Base-by-base conservation (phyloP, 2,113 vertebrate genomes). In the Nothoprocta pentlandii region DNA sequence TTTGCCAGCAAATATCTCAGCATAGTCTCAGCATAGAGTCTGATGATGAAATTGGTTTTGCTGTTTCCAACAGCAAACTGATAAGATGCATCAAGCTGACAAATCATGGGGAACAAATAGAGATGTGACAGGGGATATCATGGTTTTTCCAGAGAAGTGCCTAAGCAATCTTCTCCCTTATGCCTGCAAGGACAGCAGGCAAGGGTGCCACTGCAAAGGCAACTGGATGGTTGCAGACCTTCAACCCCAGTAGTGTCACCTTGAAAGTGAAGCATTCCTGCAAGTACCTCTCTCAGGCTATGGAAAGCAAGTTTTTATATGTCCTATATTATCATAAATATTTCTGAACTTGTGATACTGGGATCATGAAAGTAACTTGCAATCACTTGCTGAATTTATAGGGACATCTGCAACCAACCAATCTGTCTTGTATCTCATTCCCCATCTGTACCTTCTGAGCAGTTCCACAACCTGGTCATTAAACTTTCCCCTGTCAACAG, bases 321-420 rank as follows among this genome's bases (percentile, higher is more conserved):
- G 93, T 91, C 78, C 85, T 54, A 59, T n/a, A 71, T 94, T 96
- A 91, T 54, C 81, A 54, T 80, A 97, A 97, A 82, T 42, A 89
- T 90, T 97, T 93, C 91, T 91, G 92, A 80, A 70, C 81, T 92
- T 66, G 59, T 80, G 81, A 54, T 85, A 81, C 6, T 3, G 2
- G 68, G 75, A 94, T 89, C 81, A 87, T 8, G 85, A 74, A 89
- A 92, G 74, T 67, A 80, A 80, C 22, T 75, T 85, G 49, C 87
- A 95, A 85, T 90, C 85, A 85, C 89, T 81, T 91, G 87, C 67
- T 92, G 89, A 85, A 49, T 59, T 78, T 36, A 87, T n/a, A 36
- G 77, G 87, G 61, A 81, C 92, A 93, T 93, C 89, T 94, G 12
- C 76, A 89, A 77, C 70, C 76, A 89, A 77, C 70, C 89, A 71